Conservation (phyloP, 2,797 vertebrate genomes). For the Pangasius mekongensis region DNA sequence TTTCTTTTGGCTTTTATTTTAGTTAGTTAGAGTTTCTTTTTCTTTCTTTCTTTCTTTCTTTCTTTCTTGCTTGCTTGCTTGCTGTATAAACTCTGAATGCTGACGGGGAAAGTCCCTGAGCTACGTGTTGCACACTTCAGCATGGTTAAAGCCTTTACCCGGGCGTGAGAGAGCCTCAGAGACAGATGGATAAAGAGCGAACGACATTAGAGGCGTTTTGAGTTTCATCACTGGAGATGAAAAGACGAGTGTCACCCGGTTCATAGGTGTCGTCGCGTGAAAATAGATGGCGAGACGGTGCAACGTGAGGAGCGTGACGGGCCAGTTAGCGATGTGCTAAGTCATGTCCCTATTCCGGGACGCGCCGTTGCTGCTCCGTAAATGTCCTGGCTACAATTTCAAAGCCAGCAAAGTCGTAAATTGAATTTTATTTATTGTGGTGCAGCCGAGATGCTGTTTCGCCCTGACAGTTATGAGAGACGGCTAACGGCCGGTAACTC, state of each 20-base stretch:
- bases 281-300: conserved; percentile 32
- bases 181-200: neutral
- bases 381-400: conserved; percentile 11
- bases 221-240: neutral
- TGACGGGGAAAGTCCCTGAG: neutral
- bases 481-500: neutral
- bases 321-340: conserved; percentile 16
- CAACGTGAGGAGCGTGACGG: conserved; percentile 35
- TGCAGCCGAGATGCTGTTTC: neutral
- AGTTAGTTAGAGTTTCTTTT: neutral
- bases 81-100: neutral
- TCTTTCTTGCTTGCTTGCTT: too few relatives aligned
- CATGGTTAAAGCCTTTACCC: neutral
- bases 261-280: conserved; percentile 28
- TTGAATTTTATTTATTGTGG: conserved; percentile 9
- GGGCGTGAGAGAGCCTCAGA: neutral
- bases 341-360: conserved; percentile 31
- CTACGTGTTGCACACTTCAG: neutral
- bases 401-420: conserved; percentile 7
- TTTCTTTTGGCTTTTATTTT: neutral
- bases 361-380: neutral
- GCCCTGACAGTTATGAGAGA: conserved; percentile 4
- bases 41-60: neutral
- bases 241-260: conserved; percentile 30
- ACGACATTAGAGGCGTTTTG: neutral